Evolutionary conservation across 2,797 vertebrate genomes (phyloP), one percentile per base, ranked within the genome.

Genomic region (Amazonetta brasiliensis): DNA sequence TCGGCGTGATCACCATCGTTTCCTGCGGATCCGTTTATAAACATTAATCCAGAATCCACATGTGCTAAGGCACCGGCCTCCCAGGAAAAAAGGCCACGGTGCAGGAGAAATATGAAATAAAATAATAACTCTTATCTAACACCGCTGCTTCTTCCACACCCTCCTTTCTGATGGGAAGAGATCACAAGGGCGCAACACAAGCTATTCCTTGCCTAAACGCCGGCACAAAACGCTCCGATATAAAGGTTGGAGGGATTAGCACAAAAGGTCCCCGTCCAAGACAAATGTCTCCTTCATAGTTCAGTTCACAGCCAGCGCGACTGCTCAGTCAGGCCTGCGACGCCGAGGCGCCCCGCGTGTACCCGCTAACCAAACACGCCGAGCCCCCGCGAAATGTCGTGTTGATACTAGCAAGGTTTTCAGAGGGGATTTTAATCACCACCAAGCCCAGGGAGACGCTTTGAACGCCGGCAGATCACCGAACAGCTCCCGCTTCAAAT

Each of bases 261-360:
- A 94, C 82, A 84, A 96, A 95, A 95, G 94, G 94, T 96, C 84
- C 92, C 66, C 75, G 77, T 94, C 86, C 79, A 95, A 96, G 89
- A 96, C 88, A 90, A 97, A 96, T 92, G 91, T 95, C 95, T 97
- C 91, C 93, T 95, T 94, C 90, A 95, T 87, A 96, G 94, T 90
- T 95, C 87, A 94, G 86, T 94, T 95, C 91, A 79, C 95, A 95
- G 74, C 81, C 80, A 60, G 92, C 84, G 71, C 14, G n/a, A 74
- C 21, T 84, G 96, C 72, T 96, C 86, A 56, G 90, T 66, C 95
- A 88, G 90, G 72, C 90, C 95, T 68, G 30, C 5, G 3, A 43
- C 73, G 56, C 86, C 30, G 5, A n/a, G 60, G 28, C 1, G 1
- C 86, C 9, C 4, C 25, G 50, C 37, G 63, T 39, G 15, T 58